Base-by-base conservation (phyloP, 35 echinoderm and acorn worm genomes). In the Heliocidaris tuberculata region DNA sequence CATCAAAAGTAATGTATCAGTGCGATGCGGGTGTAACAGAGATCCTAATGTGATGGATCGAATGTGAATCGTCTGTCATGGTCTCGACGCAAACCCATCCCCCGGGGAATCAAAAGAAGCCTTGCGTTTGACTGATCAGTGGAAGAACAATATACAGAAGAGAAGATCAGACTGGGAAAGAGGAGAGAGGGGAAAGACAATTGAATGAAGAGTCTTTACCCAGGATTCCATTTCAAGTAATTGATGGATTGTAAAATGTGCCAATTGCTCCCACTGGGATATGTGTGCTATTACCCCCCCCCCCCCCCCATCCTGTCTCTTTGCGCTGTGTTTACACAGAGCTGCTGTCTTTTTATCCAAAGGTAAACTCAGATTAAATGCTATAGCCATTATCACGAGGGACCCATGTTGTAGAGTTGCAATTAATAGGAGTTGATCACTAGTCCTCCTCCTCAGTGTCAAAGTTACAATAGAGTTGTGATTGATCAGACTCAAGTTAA, bases 171-270 rank as follows among this genome's bases (percentile, higher is more conserved):
- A 70, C 21, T 3, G 60, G 60, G 60, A 70, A 70, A 70, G 60
- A 78, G 65, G 7, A 78, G 65, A 78, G 65, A 2, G 17, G 65
- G 60, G 21, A 78, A 78, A 78, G 65, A 78, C 65, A 78, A 78
- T 78, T 78, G 65, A 78, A 78, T 78, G 65, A 78, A 78, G 17
- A 78, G 65, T 78, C 65, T 78, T n/a, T 78, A 78, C 21, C 65
- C 65, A 78, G 27, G 15, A 78, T 78, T 78, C 65, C 21, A 78
- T 78, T 78, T 78, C 65, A n/a, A 78, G 21, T 78, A 78, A 70
- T 70, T 70, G 60, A 70, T 70, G 60, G 60, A 21, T 70, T 6
- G 60, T 70, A 70, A 70, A 70, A 70, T 70, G 60, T 70, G 60
- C 17, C 60, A 70, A 70, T 70, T 70, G 60, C 60, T 70, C 60